These are phyloP conservation scores for Nephotettix cincticeps DNA, from an alignment of 1,140 invertebrate species.

Conservation along the genomic window DNA sequence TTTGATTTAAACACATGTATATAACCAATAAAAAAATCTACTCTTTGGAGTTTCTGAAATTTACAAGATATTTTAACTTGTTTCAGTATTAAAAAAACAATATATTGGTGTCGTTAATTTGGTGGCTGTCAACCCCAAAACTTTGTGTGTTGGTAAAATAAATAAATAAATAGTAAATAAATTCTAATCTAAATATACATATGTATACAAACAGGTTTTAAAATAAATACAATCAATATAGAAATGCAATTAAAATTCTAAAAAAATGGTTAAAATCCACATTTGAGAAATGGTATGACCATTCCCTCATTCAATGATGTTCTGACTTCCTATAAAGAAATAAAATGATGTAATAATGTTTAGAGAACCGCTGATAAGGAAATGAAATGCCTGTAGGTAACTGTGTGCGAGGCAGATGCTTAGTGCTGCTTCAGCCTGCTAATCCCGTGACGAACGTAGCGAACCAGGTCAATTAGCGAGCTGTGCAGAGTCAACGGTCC, in stretches of 20 bases:
- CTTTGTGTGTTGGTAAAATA: background rate
- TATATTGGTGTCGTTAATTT: too few species aligned
- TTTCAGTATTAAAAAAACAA: too few species aligned
- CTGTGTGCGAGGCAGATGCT: slow-evolving; percentile 12
- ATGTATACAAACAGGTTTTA: background rate
- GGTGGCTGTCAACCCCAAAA: too few species aligned
- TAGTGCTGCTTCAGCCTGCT: slow-evolving; percentile 49
- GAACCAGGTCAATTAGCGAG: slow-evolving; percentile 69
- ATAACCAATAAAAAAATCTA: too few species aligned
- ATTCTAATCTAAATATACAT: background rate
- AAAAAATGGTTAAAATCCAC: background rate
- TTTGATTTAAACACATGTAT: too few species aligned
- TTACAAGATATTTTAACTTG: too few species aligned
- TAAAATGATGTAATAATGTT: too few species aligned
- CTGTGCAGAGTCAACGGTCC: slow-evolving; percentile 75
- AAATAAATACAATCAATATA: background rate
- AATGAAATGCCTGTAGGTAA: background rate
- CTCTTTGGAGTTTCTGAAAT: too few species aligned
- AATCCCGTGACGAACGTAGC: slow-evolving; percentile 71
- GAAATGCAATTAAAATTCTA: background rate
- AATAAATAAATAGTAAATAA: background rate
- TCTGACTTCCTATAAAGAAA: too few species aligned
- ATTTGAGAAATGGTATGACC: background rate
- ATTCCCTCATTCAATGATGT: background rate
- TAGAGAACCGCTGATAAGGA: too few species aligned